Conservation (phyloP, 2,888 invertebrate species). For the Carpatolechia fugitivella region DNA sequence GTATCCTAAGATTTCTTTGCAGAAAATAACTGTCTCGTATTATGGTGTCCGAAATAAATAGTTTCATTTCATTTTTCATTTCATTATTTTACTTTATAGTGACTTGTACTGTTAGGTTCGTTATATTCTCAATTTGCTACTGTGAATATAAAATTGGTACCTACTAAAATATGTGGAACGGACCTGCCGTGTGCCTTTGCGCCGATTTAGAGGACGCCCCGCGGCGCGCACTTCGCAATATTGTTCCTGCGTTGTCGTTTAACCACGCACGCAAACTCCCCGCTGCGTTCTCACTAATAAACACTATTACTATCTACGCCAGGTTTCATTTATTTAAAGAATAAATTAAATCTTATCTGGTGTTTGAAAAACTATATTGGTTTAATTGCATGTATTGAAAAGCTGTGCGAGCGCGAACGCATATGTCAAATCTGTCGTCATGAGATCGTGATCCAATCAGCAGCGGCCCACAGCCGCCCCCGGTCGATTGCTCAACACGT, state of each 20-base stretch:
- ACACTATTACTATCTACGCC: not conserved
- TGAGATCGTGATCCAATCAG: not conserved
- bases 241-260: slow-evolving; percentile 5
- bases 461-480: not conserved
- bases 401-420: not conserved
- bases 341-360: not conserved
- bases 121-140: not conserved
- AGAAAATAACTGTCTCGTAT: too few species aligned
- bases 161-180: not conserved
- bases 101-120: too few species aligned
- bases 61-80: not conserved
- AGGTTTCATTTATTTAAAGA: not conserved
- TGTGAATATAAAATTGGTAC: not conserved
- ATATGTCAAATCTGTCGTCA: not conserved
- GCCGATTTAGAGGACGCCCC: slow-evolving; percentile 13
- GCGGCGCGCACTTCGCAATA: slow-evolving; percentile 2
- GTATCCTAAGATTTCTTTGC: too few species aligned
- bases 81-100: not conserved
- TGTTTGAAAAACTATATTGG: too few species aligned
- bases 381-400: too few species aligned
- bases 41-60: not conserved
- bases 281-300: not conserved
- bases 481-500: not conserved
- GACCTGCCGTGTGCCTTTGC: not conserved
- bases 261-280: not conserved